Evolutionary conservation across 2,888 invertebrate species (phyloP).

Genomic region (Allacma fusca): DNA sequence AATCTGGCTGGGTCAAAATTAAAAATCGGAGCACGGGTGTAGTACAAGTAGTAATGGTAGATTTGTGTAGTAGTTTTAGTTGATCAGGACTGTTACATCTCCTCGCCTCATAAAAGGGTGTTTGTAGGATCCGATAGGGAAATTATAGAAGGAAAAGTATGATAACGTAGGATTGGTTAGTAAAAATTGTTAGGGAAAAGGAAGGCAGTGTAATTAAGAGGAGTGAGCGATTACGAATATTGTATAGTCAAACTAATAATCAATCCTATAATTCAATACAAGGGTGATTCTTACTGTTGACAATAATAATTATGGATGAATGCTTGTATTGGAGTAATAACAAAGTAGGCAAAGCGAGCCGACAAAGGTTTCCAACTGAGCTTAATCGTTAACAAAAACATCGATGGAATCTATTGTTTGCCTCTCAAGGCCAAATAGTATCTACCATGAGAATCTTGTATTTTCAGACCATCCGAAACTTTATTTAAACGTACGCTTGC

Average conservation of each 20-base stretch:
- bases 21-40: neutral
- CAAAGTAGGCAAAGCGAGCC: slow-evolving; percentile 54
- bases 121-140: neutral
- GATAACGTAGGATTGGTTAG: neutral
- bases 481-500: slow-evolving; percentile 23
- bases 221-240: slow-evolving; percentile 36
- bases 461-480: slow-evolving; percentile 30
- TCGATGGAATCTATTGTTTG: slow-evolving; percentile 58
- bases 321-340: slow-evolving; percentile 51
- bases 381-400: slow-evolving; percentile 59
- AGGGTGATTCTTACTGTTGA: slow-evolving; percentile 55
- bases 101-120: neutral
- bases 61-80: neutral
- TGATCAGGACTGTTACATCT: neutral
- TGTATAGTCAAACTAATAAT: slow-evolving; percentile 38
- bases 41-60: neutral
- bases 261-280: slow-evolving; percentile 49
- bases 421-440: slow-evolving; percentile 53
- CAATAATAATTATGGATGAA: slow-evolving; percentile 56
- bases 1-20: neutral
- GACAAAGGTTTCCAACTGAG: slow-evolving; percentile 59
- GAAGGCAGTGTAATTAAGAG: slow-evolving; percentile 37
- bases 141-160: neutral
- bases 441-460: slow-evolving; percentile 51
- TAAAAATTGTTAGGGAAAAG: slow-evolving; percentile 14